phyloP scores from a whole-genome alignment of 2,113 vertebrate genomes.

The Raja brachyura region DNA sequence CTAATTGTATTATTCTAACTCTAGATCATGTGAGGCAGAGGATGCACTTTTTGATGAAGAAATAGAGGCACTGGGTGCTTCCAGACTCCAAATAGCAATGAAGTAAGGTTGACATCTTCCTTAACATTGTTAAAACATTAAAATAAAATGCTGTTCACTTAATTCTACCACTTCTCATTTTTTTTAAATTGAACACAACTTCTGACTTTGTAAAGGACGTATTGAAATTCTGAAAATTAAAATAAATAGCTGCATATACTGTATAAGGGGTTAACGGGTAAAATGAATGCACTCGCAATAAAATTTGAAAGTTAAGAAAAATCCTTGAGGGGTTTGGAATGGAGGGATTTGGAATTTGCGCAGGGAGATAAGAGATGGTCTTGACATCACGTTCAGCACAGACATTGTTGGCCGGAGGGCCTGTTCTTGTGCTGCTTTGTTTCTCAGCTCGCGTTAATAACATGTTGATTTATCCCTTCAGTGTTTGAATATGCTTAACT shows the following conservation, averaged over 20 bases:
- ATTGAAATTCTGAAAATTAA: background rate
- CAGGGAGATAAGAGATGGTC: too few relatives aligned
- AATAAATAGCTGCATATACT: background rate
- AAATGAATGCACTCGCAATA: background rate
- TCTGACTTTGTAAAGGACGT: background rate
- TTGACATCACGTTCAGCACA: too few relatives aligned
- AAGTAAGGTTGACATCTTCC: constrained; percentile 54
- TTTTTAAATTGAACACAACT: background rate
- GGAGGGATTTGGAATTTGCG: too few relatives aligned
- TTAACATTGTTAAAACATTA: background rate
- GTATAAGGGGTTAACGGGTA: background rate
- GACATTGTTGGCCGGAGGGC: too few relatives aligned
- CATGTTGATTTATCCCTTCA: background rate
- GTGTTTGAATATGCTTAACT: background rate
- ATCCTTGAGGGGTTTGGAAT: too few relatives aligned
- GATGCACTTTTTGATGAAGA: constrained; percentile 62
- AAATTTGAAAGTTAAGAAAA: background rate
- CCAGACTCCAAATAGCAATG: constrained; percentile 81
- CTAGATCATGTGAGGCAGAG: constrained; percentile 53
- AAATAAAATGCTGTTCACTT: background rate
- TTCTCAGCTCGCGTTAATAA: background rate
- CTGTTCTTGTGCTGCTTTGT: background rate
- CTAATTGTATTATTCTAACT: constrained; percentile 45
- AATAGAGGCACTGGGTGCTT: constrained; percentile 55
- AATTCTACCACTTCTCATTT: background rate